These are phyloP conservation scores for Okapia johnstoni DNA, from an alignment of 2,113 vertebrate species.

Conservation along the genomic window DNA sequence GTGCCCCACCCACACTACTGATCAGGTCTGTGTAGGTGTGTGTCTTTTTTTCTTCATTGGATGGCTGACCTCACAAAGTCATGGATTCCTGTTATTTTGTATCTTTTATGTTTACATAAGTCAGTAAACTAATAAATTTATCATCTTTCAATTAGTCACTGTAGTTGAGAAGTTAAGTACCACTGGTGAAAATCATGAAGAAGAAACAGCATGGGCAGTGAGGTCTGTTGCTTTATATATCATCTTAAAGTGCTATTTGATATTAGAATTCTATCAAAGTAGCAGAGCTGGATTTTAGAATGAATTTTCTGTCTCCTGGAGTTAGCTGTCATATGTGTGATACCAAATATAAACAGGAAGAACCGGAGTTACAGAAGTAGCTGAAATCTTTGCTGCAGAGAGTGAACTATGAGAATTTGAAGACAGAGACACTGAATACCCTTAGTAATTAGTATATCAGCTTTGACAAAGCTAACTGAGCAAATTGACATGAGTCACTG, in stretches of 20 bases:
- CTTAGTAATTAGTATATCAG: neutral
- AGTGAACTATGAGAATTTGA: neutral
- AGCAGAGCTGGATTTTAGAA: neutral
- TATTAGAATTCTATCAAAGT: neutral
- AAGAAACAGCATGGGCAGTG: neutral
- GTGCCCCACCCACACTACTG: neutral
- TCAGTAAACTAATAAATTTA: neutral
- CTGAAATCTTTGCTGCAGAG: neutral
- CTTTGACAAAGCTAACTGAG: neutral
- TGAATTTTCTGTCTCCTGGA: neutral
- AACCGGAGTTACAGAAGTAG: neutral
- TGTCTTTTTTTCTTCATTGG: neutral
- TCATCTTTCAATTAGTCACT: neutral
- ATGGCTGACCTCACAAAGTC: neutral
- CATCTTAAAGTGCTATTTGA: neutral
- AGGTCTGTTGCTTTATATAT: neutral
- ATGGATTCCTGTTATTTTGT: neutral
- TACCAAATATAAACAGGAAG: neutral
- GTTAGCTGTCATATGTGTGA: neutral
- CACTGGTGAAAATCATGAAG: neutral
- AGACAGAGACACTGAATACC: neutral
- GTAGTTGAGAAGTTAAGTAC: neutral
- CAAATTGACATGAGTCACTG: neutral
- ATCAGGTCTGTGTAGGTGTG: neutral
- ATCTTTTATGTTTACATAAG: neutral